Evolutionary conservation across 2,113 vertebrate genomes (phyloP).

Genomic region (Kobus ellipsiprymnus): DNA sequence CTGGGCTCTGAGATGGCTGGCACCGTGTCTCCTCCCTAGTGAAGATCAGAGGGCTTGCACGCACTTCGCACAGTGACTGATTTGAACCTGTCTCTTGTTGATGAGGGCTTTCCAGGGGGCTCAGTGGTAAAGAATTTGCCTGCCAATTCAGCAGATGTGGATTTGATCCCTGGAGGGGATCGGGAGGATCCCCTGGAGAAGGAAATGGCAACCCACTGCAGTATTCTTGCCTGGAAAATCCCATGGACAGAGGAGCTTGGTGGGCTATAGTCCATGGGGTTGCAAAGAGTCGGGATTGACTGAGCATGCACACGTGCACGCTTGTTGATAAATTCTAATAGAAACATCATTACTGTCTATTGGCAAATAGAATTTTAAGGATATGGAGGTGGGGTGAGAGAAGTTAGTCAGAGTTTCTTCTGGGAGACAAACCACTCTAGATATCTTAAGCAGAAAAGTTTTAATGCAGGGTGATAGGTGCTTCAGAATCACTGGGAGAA

Average conservation of each 20-base stretch:
- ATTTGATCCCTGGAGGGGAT: not conserved
- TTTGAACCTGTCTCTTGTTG: not conserved
- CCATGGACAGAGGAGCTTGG: not conserved
- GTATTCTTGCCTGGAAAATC: not conserved
- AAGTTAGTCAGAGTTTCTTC: not conserved
- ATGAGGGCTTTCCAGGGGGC: not conserved
- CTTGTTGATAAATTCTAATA: not conserved
- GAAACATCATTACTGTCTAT: not conserved
- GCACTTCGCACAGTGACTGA: not conserved
- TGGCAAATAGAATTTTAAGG: not conserved
- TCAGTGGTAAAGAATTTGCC: not conserved
- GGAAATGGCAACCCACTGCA: not conserved
- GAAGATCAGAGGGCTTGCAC: not conserved
- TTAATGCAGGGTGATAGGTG: not conserved
- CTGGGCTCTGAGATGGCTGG: not conserved
- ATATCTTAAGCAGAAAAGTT: not conserved
- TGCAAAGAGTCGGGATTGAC: not conserved
- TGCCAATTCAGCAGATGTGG: not conserved
- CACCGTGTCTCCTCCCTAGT: rapidly evolving
- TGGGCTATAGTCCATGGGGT: not conserved
- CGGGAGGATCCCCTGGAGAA: not conserved
- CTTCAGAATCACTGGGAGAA: not conserved
- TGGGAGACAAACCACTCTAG: not conserved
- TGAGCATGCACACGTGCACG: rapidly evolving
- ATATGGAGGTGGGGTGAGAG: not conserved